A percentile compares a stretch with the other conserved stretches of the same genome.
Evolutionary conservation across 2,888 invertebrate species (phyloP).

Genomic region (Heliconius hortense): DNA sequence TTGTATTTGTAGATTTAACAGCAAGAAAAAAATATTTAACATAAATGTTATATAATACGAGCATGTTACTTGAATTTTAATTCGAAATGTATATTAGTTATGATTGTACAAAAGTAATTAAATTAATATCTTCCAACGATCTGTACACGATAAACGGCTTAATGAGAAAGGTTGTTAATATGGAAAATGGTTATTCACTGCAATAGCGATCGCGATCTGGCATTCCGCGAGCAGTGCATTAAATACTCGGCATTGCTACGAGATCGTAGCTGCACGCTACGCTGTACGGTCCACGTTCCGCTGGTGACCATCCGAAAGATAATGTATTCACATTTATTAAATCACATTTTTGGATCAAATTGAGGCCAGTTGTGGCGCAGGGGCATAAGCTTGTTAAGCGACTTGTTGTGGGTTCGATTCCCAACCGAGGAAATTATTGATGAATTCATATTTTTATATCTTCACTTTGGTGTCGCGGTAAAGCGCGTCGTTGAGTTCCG

Average conservation of each 20-base stretch:
- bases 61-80: not conserved
- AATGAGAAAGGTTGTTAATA: slow-evolving; percentile 6
- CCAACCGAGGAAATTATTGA: too few relatives aligned
- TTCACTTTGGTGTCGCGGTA: too few relatives aligned
- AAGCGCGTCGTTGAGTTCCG: too few relatives aligned
- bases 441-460: too few relatives aligned
- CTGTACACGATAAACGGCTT: slow-evolving; percentile 3
- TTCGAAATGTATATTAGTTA: not conserved
- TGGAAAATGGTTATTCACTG: slow-evolving; percentile 1
- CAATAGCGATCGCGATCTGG: not conserved
- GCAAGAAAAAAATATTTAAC: not conserved
- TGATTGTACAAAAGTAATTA: not conserved
- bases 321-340: not conserved
- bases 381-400: too few relatives aligned
- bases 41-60: not conserved
- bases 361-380: too few relatives aligned
- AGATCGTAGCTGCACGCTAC: slow-evolving; percentile 29
- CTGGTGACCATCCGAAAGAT: not conserved
- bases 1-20: not conserved
- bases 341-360: not conserved
- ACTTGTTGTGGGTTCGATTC: too few relatives aligned
- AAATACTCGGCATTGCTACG: slow-evolving; percentile 32
- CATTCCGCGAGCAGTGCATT: slow-evolving; percentile 19
- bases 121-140: slow-evolving; percentile 5
- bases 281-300: not conserved